These are phyloP conservation scores for Lingula anatina DNA, from an alignment of 2,888 invertebrate species.

Conservation along the genomic window DNA sequence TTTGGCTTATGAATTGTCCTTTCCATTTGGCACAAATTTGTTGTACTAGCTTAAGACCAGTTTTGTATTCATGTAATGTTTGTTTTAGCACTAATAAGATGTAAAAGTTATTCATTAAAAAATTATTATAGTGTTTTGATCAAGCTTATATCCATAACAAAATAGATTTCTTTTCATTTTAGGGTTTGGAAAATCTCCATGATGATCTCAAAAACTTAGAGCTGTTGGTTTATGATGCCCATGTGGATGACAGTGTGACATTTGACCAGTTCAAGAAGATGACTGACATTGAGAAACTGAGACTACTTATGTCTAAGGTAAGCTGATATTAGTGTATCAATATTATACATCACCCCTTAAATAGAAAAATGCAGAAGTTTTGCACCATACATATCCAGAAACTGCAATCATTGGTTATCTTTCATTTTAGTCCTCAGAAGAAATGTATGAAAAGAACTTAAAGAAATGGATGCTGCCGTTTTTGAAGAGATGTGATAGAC, in stretches of 20 bases:
- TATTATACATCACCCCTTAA: not conserved
- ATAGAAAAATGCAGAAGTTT: not conserved
- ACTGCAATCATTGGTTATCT: not conserved
- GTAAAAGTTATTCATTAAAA: too few species aligned
- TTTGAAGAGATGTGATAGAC: slow-evolving; percentile 59
- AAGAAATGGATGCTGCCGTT: slow-evolving; percentile 64
- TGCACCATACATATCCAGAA: not conserved
- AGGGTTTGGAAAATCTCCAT: slow-evolving; percentile 59
- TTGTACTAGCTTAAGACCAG: too few species aligned
- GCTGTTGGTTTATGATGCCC: slow-evolving; percentile 66
- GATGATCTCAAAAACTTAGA: slow-evolving; percentile 63
- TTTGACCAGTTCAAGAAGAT: slow-evolving; percentile 60
- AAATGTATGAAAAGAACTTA: slow-evolving; percentile 62
- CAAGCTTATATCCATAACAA: too few species aligned
- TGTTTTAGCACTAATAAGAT: too few species aligned
- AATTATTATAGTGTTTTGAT: too few species aligned
- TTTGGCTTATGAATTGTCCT: too few species aligned
- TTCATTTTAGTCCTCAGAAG: slow-evolving; percentile 56
- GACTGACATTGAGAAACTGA: slow-evolving; percentile 60
- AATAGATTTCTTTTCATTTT: slow-evolving; percentile 20
- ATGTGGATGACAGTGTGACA: slow-evolving; percentile 52
- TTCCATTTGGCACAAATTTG: too few species aligned
- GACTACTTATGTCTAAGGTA: slow-evolving; percentile 62
- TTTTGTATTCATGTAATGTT: too few species aligned
- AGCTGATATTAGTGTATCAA: slow-evolving; percentile 5